A percentile compares a stretch with the other conserved stretches of the same genome.
Evolutionary conservation across 2,888 invertebrate genomes (phyloP).

Genomic region (Platycnemis pennipes): DNA sequence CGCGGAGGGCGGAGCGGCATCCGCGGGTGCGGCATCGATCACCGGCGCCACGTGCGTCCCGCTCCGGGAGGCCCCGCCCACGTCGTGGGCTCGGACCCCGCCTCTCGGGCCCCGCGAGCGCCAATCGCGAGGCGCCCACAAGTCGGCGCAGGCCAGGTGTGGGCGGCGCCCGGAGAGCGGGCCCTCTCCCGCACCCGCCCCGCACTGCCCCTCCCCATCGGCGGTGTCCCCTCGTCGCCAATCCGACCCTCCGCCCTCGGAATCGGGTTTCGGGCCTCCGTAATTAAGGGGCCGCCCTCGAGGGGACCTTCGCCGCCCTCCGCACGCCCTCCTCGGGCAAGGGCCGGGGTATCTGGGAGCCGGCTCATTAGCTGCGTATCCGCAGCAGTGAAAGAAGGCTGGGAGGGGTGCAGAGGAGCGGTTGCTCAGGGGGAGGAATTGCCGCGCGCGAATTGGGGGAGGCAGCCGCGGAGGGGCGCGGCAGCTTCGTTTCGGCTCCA

Average conservation of each 20-base stretch:
- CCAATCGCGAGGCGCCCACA: conserved; percentile 54
- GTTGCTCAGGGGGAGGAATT: background rate
- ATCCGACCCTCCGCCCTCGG: background rate
- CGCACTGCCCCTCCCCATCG: background rate
- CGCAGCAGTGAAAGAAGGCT: conserved; percentile 33
- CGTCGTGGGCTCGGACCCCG: background rate
- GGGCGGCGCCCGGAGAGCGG: conserved; percentile 36
- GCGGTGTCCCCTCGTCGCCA: background rate
- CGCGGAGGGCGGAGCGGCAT: background rate
- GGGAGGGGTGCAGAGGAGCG: background rate
- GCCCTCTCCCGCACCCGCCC: background rate
- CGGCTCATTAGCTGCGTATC: conserved; percentile 65
- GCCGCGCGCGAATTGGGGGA: background rate
- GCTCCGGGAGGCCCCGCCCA: conserved; percentile 43
- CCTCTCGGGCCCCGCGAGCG: background rate
- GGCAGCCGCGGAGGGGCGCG: background rate
- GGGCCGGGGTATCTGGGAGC: background rate
- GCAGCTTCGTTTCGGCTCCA: background rate
- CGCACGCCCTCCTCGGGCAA: background rate
- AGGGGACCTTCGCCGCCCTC: background rate
- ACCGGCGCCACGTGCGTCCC: conserved; percentile 38
- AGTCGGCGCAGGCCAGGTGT: conserved; percentile 67
- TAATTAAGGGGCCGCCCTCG: conserved; percentile 37
- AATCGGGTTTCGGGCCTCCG: conserved; percentile 18
- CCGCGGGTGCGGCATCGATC: conserved; percentile 50